phyloP scores from a whole-genome alignment of 2,888 invertebrate genomes.

The Cryptosula pallasiana region DNA sequence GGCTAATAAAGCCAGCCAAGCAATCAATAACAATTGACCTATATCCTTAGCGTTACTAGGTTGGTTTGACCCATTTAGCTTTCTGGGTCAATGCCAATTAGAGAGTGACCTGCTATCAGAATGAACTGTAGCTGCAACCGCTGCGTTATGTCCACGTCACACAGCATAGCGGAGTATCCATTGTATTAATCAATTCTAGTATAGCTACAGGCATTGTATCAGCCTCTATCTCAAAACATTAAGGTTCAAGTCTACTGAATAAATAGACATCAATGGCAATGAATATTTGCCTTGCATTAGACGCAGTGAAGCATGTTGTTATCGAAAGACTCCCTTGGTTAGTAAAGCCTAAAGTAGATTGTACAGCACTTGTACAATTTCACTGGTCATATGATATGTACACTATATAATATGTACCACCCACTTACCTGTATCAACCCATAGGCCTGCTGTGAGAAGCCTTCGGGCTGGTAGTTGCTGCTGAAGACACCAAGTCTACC shows the following conservation, averaged over 20 bases:
- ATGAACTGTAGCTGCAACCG: background rate
- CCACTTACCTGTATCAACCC: background rate
- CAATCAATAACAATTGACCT: slow-evolving; percentile 22
- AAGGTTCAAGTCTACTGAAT: background rate
- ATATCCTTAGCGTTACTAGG: slow-evolving; percentile 7
- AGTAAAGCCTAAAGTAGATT: too few relatives aligned
- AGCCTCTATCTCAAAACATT: too few relatives aligned
- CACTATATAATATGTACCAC: too few relatives aligned
- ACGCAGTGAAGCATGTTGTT: background rate
- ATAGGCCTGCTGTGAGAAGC: too few relatives aligned
- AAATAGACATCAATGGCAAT: background rate
- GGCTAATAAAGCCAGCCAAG: slow-evolving; percentile 17
- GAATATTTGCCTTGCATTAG: background rate
- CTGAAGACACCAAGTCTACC: background rate
- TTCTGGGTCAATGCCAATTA: slow-evolving; percentile 12
- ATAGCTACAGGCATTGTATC: background rate
- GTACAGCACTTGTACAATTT: too few relatives aligned
- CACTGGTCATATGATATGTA: background rate
- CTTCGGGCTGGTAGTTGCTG: background rate
- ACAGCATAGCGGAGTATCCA: background rate
- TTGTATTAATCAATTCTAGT: too few relatives aligned
- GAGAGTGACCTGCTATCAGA: background rate
- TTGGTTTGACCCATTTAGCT: background rate
- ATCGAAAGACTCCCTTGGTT: too few relatives aligned
- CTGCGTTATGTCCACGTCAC: background rate